phyloP scores from a whole-genome alignment of 2,888 invertebrate genomes.

The Mystacides longicornis region DNA sequence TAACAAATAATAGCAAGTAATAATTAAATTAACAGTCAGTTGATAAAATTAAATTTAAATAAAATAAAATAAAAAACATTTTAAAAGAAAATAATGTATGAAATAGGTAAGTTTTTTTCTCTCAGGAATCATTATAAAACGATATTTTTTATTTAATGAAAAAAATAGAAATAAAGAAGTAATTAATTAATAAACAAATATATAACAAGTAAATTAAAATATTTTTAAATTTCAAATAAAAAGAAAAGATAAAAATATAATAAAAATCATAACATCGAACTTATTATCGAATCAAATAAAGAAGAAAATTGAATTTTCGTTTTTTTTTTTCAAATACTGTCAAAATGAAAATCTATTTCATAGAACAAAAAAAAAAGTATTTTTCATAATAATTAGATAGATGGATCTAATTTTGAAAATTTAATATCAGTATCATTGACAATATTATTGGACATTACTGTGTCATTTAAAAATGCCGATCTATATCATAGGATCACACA shows the following conservation, averaged over 20 bases:
- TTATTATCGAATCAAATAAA: too few species aligned
- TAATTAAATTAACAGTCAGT: background rate
- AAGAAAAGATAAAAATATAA: background rate
- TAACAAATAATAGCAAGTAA: slow-evolving; percentile 1
- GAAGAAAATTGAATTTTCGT: too few species aligned
- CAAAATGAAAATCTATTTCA: too few species aligned
- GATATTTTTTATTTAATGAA: background rate
- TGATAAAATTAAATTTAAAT: background rate
- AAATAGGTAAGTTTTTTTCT: background rate
- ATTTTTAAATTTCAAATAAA: background rate
- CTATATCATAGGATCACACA: too few species aligned
- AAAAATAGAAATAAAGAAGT: background rate
- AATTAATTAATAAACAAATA: background rate
- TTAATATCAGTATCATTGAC: too few species aligned
- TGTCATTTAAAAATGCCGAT: too few species aligned
- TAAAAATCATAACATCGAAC: too few species aligned
- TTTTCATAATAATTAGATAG: too few species aligned
- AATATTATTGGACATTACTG: too few species aligned
- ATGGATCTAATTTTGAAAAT: too few species aligned
- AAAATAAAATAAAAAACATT: background rate
- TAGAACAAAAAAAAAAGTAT: too few species aligned
- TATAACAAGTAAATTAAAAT: background rate
- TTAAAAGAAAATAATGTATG: background rate
- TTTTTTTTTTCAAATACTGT: too few species aligned
- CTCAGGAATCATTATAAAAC: background rate